Percentiles rank a stretch among this genome's conserved stretches.
Evolutionary conservation across 2,113 vertebrate genomes (phyloP).

Genomic region (Eclectus roratus): DNA sequence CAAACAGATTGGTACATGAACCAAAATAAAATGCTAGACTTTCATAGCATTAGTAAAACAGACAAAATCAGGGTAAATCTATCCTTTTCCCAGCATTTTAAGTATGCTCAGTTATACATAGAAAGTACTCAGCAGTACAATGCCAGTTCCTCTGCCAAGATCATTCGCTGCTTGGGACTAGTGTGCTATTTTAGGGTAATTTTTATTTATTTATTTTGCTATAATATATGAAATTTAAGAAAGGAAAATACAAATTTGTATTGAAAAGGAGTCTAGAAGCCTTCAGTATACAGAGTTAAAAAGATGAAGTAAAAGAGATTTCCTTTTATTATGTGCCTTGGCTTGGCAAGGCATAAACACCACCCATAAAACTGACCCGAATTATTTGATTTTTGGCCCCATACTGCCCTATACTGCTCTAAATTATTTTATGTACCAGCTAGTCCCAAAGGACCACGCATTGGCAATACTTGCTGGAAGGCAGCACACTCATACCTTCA

Average conservation of each 20-base stretch:
- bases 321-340: background rate
- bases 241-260: background rate
- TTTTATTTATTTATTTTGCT: background rate
- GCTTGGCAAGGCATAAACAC: background rate
- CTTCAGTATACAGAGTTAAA: background rate
- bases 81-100: background rate
- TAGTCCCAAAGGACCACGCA: background rate
- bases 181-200: background rate
- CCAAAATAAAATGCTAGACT: background rate
- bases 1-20: slow-evolving; percentile 38
- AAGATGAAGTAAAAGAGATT: background rate
- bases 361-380: background rate
- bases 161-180: background rate
- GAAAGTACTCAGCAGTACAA: background rate
- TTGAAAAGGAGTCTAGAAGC: background rate
- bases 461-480: background rate
- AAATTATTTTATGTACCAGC: background rate
- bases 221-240: background rate
- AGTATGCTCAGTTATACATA: background rate
- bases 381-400: background rate
- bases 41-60: background rate
- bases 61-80: background rate
- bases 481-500: background rate
- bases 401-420: background rate
- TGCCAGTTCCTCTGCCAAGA: background rate